Base-by-base conservation (phyloP, 2,797 vertebrate genomes). In the Enteromius radiatus region DNA sequence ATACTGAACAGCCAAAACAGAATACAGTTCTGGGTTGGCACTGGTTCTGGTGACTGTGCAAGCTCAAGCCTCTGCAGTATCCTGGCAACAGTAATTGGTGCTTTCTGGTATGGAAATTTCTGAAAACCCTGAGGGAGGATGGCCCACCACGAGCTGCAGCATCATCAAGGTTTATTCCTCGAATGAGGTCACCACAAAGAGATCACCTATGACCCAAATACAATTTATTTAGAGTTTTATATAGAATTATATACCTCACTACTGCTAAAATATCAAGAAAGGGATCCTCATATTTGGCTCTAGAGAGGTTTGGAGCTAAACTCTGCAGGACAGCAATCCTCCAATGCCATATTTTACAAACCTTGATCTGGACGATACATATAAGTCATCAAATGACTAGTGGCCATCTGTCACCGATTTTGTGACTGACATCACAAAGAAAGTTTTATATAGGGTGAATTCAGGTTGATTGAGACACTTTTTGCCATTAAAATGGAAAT, bases 11-110 rank as follows among this genome's bases (percentile, higher is more conserved):
- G 36, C 23, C 36, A n/a, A 43, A 76, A 43, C 26, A 84, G 47
- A 84, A 67, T 52, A 26, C 26, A 76, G 49, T 43, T 56, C 28
- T 26, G 31, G 67, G 38, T 45, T 76, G 52, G 78, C 71, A 17
- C n/a, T 33, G 31, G 1, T 84, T 83, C 41, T 74, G 47, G 49
- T 59, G 73, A 75, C 73, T 59, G 33, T 75, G 52, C 52, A 59
- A 59, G 52, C 83, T 80, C 49, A 68, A 4, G 49, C 38, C 14
- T 33, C 36, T 74, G 47, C n/a, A 75, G 71, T 73, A 68, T 80
- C 78, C 69, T 84, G 83, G 45, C 70, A 80, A 61, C 28, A 54
- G 15, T 49, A 17, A 76, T 49, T 73, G 82, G 56, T 47, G 33
- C 59, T 84, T 61, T 78, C 8, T 49, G 23, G 70, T 52, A 61